A percentile compares a stretch with the other conserved stretches of the same genome.
phyloP scores from a whole-genome alignment of 2,888 invertebrate genomes.

The Drosophila gaucha region DNA sequence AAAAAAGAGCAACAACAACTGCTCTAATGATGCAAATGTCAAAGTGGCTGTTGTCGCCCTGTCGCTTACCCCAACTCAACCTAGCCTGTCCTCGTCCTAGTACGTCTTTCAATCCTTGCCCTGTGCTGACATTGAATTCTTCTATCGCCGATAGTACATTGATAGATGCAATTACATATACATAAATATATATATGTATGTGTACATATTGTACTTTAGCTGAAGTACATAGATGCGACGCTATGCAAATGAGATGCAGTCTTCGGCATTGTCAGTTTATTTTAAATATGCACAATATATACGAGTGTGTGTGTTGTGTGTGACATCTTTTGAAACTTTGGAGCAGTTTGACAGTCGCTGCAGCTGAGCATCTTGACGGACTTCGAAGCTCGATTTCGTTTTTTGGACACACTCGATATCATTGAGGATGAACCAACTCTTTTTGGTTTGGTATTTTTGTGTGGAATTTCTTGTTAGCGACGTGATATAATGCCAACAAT shows the following conservation, averaged over 20 bases:
- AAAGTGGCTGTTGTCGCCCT: constrained; percentile 26
- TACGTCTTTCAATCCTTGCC: constrained; percentile 2
- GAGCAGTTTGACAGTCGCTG: constrained; percentile 17
- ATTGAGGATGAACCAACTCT: constrained; percentile 20
- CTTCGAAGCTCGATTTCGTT: constrained; percentile 41
- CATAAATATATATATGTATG: constrained; percentile 5
- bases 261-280: constrained; percentile 30
- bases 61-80: constrained; percentile 1
- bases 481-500: constrained; percentile 57
- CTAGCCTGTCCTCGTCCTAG: background rate
- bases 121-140: constrained; percentile 53
- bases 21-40: constrained; percentile 65
- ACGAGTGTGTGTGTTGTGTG: constrained; percentile 10
- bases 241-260: constrained; percentile 50
- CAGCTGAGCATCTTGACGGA: constrained; percentile 6
- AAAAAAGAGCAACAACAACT: constrained; percentile 45
- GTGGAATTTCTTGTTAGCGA: background rate
- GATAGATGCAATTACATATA: constrained; percentile 44
- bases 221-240: constrained; percentile 10
- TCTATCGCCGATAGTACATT: constrained; percentile 40
- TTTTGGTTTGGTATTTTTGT: constrained; percentile 4
- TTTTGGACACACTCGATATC: constrained; percentile 30
- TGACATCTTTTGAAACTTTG: constrained; percentile 32
- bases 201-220: background rate
- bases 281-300: constrained; percentile 32